Base-by-base conservation (phyloP, 2,888 invertebrate species). In the Cheilosia urbana region DNA sequence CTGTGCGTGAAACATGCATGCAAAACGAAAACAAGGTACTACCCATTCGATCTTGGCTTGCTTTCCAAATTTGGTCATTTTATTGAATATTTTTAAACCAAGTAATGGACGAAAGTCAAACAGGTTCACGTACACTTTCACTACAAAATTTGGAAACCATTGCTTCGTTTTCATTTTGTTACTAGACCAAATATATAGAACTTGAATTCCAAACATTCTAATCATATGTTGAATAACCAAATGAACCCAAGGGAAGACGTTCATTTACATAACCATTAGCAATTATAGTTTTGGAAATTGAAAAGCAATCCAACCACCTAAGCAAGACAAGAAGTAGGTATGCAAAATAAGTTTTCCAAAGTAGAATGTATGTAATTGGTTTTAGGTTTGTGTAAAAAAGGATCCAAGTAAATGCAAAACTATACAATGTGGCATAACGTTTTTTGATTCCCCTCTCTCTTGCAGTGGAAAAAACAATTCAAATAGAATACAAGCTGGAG, bases 81-180 rank as follows among this genome's bases (percentile, higher is more conserved):
- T 79, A 73, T 63, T 75, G 79, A 79, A 79, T 75, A 79, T 75
- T 84, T 62, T 75, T 17, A 55, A 15, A 57, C 30, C 37, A 63
- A 65, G 79, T 69, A 51, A 37, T 66, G 77, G 73, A 75, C 69
- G 79, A 84, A 84, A 84, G 80, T 71, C 69, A 45, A 84, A 80
- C 80, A 80, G 75, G 75, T 84, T 71, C 65, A 66, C 21, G 60
- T 71, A 53, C 62, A 84, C 84, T 84, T 84, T 84, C 84, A 84
- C 84, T 80, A 40, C 37, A 63, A n/a, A 27, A 17, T 47, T 71
- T 49, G 15, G n/a, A 57, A 53, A 37, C 13, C n/a, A 47, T 37
- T 47, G 27, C 24, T 21, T 53, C 30, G 37, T 15, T 24, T 40
- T 30, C n/a, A 24, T 55, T 30, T n/a, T 21, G 17, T 24, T 40